Base-by-base conservation (phyloP, 2,113 vertebrate species). In the Etheostoma spectabile region DNA sequence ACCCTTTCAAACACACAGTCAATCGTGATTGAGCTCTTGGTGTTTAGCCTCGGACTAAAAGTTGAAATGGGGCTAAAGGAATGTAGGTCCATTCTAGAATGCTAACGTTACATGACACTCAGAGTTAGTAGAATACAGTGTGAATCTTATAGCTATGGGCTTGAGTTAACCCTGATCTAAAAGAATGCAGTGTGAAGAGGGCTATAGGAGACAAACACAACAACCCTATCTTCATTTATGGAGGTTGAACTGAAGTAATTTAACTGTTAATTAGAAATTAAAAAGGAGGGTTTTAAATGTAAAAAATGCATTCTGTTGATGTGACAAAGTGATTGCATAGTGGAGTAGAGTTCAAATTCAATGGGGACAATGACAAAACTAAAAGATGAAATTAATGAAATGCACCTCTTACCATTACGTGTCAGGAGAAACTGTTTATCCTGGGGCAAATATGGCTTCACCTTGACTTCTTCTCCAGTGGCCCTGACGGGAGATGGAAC, bases 371-470 rank as follows among this genome's bases (percentile, higher is more conserved):
- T 4, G 15, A 22, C 10, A 30, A 30, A 14, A 30, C 1, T 18
- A 1, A 19, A 52, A 75, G 38, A 38, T 38, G 8, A 38, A 42
- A 42, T 42, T 42, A 3, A 42, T 42, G 10, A 42, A 42, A 42
- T 42, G 10, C 2, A 61, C 1, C 0, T 68, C 87, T 74, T 66
- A 93, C 98, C 98, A 90, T 99, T 99, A 93, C 97, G 98, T 22
- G 98, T 99, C 91, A 99, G 93, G 84, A 99, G 96, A 88, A 99
- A 99, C 88, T 99, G 98, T 94, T 98, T 99, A 78, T 97, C 97
- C 79, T 93, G 93, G 14, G 98, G 98, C 52, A 99, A 92, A 80
- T 99, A 99, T 16, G 97, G 95, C 91, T 99, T 99, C 89, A 99
- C 96, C 92, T 99, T 99, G 7, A 93, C 91, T 87, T 99, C 98